Conservation (phyloP, 2,113 vertebrate genomes). For the Arenaria interpres region DNA sequence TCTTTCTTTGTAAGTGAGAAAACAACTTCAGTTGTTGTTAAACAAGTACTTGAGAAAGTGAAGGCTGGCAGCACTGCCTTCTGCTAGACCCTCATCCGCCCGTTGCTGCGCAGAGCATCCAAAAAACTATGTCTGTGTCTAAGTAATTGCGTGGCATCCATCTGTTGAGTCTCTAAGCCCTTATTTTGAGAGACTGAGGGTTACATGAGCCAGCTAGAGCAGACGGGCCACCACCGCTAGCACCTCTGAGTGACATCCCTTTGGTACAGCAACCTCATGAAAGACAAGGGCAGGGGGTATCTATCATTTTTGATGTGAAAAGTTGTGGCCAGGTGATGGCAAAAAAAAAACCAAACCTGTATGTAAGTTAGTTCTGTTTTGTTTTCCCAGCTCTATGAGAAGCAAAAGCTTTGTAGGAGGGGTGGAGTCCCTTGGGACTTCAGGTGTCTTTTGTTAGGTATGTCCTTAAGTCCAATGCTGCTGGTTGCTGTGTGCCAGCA, state of each 20-base stretch:
- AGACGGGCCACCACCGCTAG: neutral
- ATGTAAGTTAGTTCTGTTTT: neutral
- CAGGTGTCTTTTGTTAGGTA: neutral
- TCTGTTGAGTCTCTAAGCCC: neutral
- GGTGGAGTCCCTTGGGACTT: neutral
- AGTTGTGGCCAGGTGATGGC: neutral
- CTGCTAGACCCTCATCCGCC: neutral
- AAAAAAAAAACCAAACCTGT: neutral
- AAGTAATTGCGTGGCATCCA: neutral
- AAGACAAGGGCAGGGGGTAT: neutral
- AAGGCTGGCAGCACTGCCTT: neutral
- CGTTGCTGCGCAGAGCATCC: accelerated
- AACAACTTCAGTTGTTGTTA: neutral
- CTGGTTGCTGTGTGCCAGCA: accelerated
- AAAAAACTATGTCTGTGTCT: neutral
- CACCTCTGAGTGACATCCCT: neutral
- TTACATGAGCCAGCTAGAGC: neutral
- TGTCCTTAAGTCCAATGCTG: neutral
- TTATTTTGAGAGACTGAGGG: neutral
- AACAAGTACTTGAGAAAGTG: neutral
- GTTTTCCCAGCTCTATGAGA: neutral
- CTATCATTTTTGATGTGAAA: neutral
- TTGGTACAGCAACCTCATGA: neutral
- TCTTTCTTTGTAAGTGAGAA: neutral
- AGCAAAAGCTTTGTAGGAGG: neutral